Conservation (phyloP, 2,797 vertebrate genomes). For the Phoxinus dragarum region DNA sequence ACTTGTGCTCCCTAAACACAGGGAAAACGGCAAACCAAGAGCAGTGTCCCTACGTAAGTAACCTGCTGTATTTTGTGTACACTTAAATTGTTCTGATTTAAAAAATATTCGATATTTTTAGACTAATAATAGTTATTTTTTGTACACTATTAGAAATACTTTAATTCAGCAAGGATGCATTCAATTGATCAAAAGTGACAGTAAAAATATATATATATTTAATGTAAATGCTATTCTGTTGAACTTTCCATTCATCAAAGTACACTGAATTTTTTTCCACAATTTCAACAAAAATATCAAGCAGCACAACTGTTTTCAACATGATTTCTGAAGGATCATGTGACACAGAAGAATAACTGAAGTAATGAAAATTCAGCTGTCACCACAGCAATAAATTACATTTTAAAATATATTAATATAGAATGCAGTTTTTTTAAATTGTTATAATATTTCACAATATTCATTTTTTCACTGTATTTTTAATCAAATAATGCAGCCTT, state of each 20-base stretch:
- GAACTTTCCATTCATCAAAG: background rate
- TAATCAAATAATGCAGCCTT: background rate
- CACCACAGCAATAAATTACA: background rate
- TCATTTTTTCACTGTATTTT: background rate
- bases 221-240: background rate
- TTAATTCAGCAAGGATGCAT: background rate
- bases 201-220: background rate
- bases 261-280: background rate
- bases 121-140: background rate
- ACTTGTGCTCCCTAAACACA: conserved; percentile 82
- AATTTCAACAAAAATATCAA: background rate
- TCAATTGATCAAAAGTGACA: background rate
- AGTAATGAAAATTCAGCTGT: background rate
- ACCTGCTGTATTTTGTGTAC: conserved; percentile 51
- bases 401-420: background rate
- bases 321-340: background rate
- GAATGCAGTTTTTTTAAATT: background rate
- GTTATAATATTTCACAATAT: background rate
- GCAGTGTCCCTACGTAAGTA: conserved; percentile 86
- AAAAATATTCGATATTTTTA: background rate
- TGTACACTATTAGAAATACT: background rate
- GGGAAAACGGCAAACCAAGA: conserved; percentile 77
- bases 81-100: background rate
- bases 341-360: background rate
- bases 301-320: background rate